These are phyloP conservation scores for Parazoanthus atlanticus DNA, from an alignment of 92 coral and sea anemone genomes.

Conservation along the genomic window DNA sequence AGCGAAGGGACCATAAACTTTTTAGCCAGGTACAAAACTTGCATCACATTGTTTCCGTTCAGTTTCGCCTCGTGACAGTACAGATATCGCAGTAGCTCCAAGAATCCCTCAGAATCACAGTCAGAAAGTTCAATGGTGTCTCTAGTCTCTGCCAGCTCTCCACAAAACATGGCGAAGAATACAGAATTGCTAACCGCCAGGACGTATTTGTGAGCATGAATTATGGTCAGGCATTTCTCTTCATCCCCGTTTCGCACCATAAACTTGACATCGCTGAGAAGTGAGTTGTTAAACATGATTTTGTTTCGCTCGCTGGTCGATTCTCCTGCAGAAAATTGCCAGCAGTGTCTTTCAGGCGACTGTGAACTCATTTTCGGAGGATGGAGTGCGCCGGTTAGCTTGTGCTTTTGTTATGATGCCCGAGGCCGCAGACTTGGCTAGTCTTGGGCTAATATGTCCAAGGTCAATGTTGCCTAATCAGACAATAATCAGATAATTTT, in stretches of 20 bases:
- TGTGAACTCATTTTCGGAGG: background rate
- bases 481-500: no score
- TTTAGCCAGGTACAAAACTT: constrained; percentile 47
- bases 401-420: no score
- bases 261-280: background rate
- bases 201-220: background rate
- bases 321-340: no score
- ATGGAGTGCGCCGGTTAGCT: background rate
- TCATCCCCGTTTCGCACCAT: background rate
- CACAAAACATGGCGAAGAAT: background rate
- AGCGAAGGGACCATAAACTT: constrained; percentile 48
- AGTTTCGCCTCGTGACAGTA: constrained; percentile 32
- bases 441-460: no score
- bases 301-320: background rate
- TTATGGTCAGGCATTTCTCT: background rate
- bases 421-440: no score
- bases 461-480: no score
- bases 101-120: constrained; percentile 13
- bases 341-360: no score
- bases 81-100: constrained; percentile 16
- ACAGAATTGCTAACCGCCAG: background rate
- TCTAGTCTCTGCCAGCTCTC: constrained; percentile 7
- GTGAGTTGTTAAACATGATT: background rate
- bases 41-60: constrained; percentile 30
- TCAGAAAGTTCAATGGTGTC: constrained; percentile 24